A percentile compares a stretch with the other conserved stretches of the same genome.
Conservation (phyloP, 1,140 invertebrate genomes). For the Callitettix versicolor region DNA sequence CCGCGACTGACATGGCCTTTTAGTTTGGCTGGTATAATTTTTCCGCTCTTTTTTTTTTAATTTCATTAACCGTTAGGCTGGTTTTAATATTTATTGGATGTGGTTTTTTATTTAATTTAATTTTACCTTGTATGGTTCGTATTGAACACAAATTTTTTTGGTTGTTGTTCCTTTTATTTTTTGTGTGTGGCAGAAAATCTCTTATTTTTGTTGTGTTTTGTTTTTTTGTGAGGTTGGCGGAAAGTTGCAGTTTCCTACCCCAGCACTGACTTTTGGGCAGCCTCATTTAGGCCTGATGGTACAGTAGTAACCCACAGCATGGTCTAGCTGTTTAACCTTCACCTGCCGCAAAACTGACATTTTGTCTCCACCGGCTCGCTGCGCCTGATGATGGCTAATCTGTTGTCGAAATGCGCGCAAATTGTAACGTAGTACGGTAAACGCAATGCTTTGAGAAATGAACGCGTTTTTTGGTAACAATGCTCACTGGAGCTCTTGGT, state of each 20-base stretch:
- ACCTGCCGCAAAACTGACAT: not conserved
- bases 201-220: slow-evolving; percentile 24
- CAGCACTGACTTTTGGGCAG: slow-evolving; percentile 27
- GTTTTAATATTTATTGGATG: slow-evolving; percentile 5
- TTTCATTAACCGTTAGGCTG: slow-evolving; percentile 3
- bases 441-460: too few relatives aligned
- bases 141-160: slow-evolving; percentile 7
- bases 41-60: too few relatives aligned
- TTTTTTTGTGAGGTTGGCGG: slow-evolving; percentile 27
- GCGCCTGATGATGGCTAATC: too few relatives aligned
- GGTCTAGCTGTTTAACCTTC: slow-evolving; percentile 2
- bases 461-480: too few relatives aligned
- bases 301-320: slow-evolving; percentile 13
- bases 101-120: slow-evolving; percentile 12
- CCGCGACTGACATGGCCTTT: slow-evolving; percentile 3
- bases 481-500: too few relatives aligned
- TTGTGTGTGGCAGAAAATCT: slow-evolving; percentile 13
- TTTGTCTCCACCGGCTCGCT: too few relatives aligned
- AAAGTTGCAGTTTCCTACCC: slow-evolving; percentile 25
- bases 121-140: slow-evolving; percentile 9
- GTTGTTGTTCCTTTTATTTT: slow-evolving; percentile 15
- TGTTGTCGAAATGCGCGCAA: too few relatives aligned
- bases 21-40: slow-evolving; percentile 4
- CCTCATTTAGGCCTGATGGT: slow-evolving; percentile 21
- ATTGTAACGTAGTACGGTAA: too few relatives aligned